phyloP scores from a whole-genome alignment of 2,888 invertebrate genomes.

The Dorcus parallelipipedus region DNA sequence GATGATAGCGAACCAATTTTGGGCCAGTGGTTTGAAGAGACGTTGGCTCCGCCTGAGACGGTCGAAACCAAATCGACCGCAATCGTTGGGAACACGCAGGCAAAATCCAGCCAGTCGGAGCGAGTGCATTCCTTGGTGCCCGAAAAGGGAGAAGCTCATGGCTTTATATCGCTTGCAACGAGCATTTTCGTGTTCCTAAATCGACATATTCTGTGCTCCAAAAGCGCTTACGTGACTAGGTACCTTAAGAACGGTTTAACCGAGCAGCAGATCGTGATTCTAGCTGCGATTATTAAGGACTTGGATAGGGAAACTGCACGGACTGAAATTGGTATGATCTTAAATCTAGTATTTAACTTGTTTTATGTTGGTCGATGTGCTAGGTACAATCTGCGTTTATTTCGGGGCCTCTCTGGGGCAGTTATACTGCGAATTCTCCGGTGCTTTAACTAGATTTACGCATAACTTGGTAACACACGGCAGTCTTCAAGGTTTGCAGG shows the following conservation, averaged over 20 bases:
- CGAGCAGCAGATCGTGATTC: conserved; percentile 84
- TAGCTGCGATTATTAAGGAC: conserved; percentile 86
- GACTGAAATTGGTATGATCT: conserved; percentile 63
- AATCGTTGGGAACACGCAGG: conserved; percentile 28
- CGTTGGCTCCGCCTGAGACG: conserved; percentile 76
- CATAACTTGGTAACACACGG: conserved; percentile 75
- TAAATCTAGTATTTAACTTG: neutral
- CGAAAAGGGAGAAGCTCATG: conserved; percentile 75
- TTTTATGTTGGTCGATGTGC: neutral
- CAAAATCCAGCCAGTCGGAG: conserved; percentile 49
- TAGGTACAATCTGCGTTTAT: conserved; percentile 70
- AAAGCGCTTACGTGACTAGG: conserved; percentile 63
- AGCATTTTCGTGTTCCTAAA: conserved; percentile 85
- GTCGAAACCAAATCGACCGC: conserved; percentile 55
- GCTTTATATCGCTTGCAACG: conserved; percentile 81
- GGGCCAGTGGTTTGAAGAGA: conserved; percentile 94
- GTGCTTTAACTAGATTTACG: conserved; percentile 74
- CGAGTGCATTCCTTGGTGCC: conserved; percentile 60
- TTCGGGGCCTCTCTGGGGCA: conserved; percentile 69
- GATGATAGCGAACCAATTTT: conserved; percentile 80
- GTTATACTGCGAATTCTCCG: conserved; percentile 72
- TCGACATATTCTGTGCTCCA: conserved; percentile 72
- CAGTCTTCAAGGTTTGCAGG: conserved; percentile 66
- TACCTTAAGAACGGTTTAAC: conserved; percentile 70
- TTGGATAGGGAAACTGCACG: conserved; percentile 85